Evolutionary conservation across 1,140 invertebrate genomes (phyloP), one percentile per base, ranked within the genome.

Genomic region (Diorhabda elongata): DNA sequence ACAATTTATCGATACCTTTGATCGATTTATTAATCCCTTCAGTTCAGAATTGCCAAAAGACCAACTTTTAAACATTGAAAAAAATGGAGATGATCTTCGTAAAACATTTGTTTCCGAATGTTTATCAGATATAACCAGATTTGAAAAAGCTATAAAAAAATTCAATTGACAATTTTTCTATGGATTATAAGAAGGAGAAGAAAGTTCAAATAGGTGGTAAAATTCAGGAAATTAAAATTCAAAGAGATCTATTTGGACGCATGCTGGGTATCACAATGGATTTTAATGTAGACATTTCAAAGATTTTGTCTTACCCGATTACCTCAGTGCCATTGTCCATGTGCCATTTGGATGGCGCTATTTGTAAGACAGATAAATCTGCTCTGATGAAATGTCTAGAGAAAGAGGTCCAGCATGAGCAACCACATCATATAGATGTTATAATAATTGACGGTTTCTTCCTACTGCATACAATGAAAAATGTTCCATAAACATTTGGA

Each of bases 401-500:
- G 26, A 26, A 26, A 26, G 52, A 56, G 52, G 26, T 26, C 26
- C 6, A 56, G n/a, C 52, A 56, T 56, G 52, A 56, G 52, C 26
- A 26, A 26, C 26, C 26, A 26, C 26, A 26, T 26, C 26, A 26
- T 26, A 26, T 26, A 26, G 26, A 26, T 26, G 26, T 26, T 26
- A 26, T 26, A 26, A 26, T 26, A 26, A 26, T 26, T 26, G 26
- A 26, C 26, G 26, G 26, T 26, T 26, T 26, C 77, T 74, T 75
- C 26, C 73, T 62, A 66, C n/a, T 4, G 43, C 79, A 3, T 42
- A 73, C 0, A 73, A 26, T 26, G 26, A 26, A 26, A 26, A 26
- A 26, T 26, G 1, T 26, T 26, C 26, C 26, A 26, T 1, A 26
- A 26, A 26, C 26, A 26, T 26, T 26, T 26, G 26, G 26, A 26